Conservation (phyloP, 2,888 invertebrate genomes). For the Lobophora halterata region DNA sequence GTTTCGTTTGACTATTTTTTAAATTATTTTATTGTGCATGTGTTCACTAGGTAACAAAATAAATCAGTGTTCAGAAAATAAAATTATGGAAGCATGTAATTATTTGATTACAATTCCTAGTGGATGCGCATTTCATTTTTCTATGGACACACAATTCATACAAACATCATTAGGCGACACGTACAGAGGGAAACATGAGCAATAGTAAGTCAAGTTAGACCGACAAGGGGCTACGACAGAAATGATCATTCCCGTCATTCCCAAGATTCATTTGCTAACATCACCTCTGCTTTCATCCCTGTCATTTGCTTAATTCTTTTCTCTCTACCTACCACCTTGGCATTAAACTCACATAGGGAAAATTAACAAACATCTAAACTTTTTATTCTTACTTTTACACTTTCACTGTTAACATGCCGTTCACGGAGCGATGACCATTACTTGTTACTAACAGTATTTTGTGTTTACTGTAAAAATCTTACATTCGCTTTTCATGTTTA, state of each 20-base stretch:
- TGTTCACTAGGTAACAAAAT: conserved; percentile 45
- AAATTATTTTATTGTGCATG: conserved; percentile 50
- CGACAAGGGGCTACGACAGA: not conserved
- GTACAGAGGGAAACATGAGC: not conserved
- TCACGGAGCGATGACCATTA: conserved; percentile 22
- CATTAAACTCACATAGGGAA: conserved; percentile 4
- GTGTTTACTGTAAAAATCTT: conserved; percentile 58
- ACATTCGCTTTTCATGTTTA: conserved; percentile 67
- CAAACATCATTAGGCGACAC: conserved; percentile 8
- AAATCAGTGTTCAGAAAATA: conserved; percentile 25
- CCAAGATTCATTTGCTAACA: conserved; percentile 5
- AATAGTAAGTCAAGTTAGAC: conserved; percentile 5
- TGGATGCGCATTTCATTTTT: conserved; percentile 77
- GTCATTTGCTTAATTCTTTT: conserved; percentile 7
- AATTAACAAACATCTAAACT: conserved; percentile 2
- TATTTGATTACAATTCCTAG: conserved; percentile 40
- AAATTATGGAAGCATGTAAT: conserved; percentile 59
- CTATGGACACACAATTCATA: conserved; percentile 24
- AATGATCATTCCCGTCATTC: conserved; percentile 8
- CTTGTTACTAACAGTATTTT: conserved; percentile 41
- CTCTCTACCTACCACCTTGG: conserved; percentile 3
- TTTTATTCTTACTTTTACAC: not conserved
- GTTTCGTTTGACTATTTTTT: conserved; percentile 27
- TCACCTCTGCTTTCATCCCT: conserved; percentile 16
- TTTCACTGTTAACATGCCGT: conserved; percentile 9